A percentile compares a stretch with the other conserved stretches of the same genome.
phyloP scores from a whole-genome alignment of 2,888 invertebrate species.

The Criorhina ranunculi region DNA sequence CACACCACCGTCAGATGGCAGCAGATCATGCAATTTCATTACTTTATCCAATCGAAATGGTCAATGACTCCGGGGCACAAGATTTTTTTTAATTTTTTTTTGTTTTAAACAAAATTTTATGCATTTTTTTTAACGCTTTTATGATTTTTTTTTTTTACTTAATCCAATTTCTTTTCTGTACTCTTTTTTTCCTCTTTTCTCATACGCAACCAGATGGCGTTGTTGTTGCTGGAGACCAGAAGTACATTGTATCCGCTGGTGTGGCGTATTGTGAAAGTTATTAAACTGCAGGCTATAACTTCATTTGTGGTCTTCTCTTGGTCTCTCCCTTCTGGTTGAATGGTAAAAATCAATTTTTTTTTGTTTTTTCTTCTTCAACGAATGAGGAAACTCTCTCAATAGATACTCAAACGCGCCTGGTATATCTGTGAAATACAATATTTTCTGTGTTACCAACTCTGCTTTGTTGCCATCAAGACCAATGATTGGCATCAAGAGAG shows the following conservation, averaged over 20 bases:
- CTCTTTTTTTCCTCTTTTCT: slow-evolving; percentile 18
- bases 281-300: slow-evolving; percentile 47
- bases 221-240: slow-evolving; percentile 15
- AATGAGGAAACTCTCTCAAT: slow-evolving; percentile 65
- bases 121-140: slow-evolving; percentile 29
- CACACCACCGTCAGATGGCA: slow-evolving; percentile 62
- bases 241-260: not conserved
- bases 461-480: slow-evolving; percentile 45
- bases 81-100: slow-evolving; percentile 5
- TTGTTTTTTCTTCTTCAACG: slow-evolving; percentile 35
- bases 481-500: slow-evolving; percentile 50
- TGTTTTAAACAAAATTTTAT: slow-evolving; percentile 10
- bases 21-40: slow-evolving; percentile 69
- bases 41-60: slow-evolving; percentile 63
- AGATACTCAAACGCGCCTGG: slow-evolving; percentile 14
- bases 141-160: slow-evolving; percentile 6
- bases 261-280: slow-evolving; percentile 68
- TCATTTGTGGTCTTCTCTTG: slow-evolving; percentile 19
- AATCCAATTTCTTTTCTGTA: slow-evolving; percentile 21
- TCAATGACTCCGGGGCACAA: slow-evolving; percentile 69
- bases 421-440: slow-evolving; percentile 61
- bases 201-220: slow-evolving; percentile 1
- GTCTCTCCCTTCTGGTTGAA: slow-evolving; percentile 65
- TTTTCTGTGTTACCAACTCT: slow-evolving; percentile 56
- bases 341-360: slow-evolving; percentile 39